Percentiles rank a stretch among this genome's conserved stretches.
Evolutionary conservation across 1,140 invertebrate species (phyloP).

Genomic region (Apis mellifera): Amel_HAv3.1 CM009935.2:4241001-4241500

Average conservation of each 20-base stretch:
- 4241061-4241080: conserved; percentile 17
- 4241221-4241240: conserved; percentile 60
- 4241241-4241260: conserved; percentile 37
- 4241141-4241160: conserved; percentile 30
- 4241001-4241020: conserved; percentile 51
- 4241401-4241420: too few relatives aligned
- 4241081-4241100: conserved; percentile 36
- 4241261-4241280: conserved; percentile 51
- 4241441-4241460: too few relatives aligned
- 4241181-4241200: conserved; percentile 55
- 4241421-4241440: too few relatives aligned
- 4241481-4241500: background rate
- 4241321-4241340: background rate
- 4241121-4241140: conserved; percentile 67
- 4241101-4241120: conserved; percentile 61
- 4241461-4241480: background rate
- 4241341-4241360: too few relatives aligned
- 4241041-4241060: conserved; percentile 56
- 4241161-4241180: conserved; percentile 61
- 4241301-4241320: conserved; percentile 32
- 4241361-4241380: too few relatives aligned
- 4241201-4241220: conserved; percentile 58
- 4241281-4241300: conserved; percentile 53
- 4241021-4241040: conserved; percentile 45
- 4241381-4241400: too few relatives aligned